These are phyloP conservation scores for Volucella bombylans DNA, from an alignment of 2,888 invertebrate species.

Conservation along the genomic window DNA sequence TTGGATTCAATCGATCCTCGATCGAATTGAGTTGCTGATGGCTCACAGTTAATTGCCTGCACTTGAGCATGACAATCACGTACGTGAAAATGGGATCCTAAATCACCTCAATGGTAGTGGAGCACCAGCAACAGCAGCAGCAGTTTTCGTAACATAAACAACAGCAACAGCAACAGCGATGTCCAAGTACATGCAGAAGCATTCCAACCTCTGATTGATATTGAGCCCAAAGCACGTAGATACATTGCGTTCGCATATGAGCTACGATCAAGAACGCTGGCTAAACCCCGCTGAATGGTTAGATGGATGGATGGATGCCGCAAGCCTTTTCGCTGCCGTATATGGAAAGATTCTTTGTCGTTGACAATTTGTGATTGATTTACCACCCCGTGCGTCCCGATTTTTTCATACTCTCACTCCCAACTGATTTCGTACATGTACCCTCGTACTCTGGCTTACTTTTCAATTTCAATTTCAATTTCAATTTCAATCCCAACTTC, in stretches of 20 bases:
- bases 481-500: no score
- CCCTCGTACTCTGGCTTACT: slow-evolving; percentile 36
- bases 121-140: slow-evolving; percentile 36
- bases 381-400: slow-evolving; percentile 68
- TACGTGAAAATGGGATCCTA: slow-evolving; percentile 73
- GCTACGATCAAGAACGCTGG: slow-evolving; percentile 56
- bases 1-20: slow-evolving; percentile 59
- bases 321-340: slow-evolving; percentile 65
- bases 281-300: neutral
- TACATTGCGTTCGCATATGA: slow-evolving; percentile 42
- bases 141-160: neutral
- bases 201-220: slow-evolving; percentile 34
- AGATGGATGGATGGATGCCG: slow-evolving; percentile 61
- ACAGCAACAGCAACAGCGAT: no score
- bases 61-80: slow-evolving; percentile 66
- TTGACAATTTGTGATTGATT: slow-evolving; percentile 72
- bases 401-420: slow-evolving; percentile 19
- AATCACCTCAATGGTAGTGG: slow-evolving; percentile 73
- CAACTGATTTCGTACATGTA: slow-evolving; percentile 1
- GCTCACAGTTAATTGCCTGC: slow-evolving; percentile 67
- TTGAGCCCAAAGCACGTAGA: slow-evolving; percentile 62
- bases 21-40: slow-evolving; percentile 70
- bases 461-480: slow-evolving; percentile 37
- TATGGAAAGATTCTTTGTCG: slow-evolving; percentile 65
- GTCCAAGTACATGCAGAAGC: no score